These are phyloP conservation scores for Tokudaia tokunoshimensis DNA, from an alignment of 2,797 vertebrate species.

Conservation along the genomic window DNA sequence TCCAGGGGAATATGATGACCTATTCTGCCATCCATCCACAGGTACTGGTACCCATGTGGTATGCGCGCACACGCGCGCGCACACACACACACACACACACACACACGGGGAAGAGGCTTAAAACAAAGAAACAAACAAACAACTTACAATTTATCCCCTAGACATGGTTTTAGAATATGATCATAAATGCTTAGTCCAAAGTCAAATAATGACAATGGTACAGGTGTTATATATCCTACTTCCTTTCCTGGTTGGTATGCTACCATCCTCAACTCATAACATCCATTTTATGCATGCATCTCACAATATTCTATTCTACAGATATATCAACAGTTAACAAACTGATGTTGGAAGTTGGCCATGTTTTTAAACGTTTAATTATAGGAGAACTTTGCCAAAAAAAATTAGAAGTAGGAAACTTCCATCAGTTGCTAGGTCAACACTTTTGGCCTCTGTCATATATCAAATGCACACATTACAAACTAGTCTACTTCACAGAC, in stretches of 20 bases:
- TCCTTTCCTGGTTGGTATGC: background rate
- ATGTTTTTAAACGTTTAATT: background rate
- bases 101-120: background rate
- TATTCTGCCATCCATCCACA: background rate
- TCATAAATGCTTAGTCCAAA: background rate
- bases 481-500: background rate
- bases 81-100: background rate
- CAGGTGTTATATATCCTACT: background rate
- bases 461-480: background rate
- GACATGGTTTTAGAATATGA: background rate
- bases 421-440: background rate
- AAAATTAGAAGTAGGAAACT: background rate
- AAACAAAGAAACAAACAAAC: background rate
- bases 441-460: too few relatives aligned
- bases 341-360: background rate
- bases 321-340: background rate
- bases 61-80: too few relatives aligned
- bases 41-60: background rate
- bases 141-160: background rate
- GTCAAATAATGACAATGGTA: background rate
- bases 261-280: too few relatives aligned
- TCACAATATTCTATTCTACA: background rate
- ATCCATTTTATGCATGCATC: background rate
- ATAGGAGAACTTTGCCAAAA: background rate
- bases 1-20: background rate